These are phyloP conservation scores for Platygyra sinensis DNA, from an alignment of 64 coral and sea anemone genomes.

Conservation along the genomic window DNA sequence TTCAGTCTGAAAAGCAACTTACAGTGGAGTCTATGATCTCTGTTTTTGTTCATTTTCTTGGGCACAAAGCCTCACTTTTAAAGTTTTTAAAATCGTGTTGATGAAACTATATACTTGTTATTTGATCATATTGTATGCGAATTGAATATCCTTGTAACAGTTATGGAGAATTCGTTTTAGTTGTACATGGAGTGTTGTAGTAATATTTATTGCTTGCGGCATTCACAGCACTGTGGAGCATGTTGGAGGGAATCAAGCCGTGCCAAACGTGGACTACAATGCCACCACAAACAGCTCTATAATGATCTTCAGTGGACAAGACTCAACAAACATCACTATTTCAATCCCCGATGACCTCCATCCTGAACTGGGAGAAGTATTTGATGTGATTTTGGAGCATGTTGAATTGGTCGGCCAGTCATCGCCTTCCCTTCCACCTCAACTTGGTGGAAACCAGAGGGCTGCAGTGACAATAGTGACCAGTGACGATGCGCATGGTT, in stretches of 20 bases:
- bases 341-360: slow-evolving; percentile 63
- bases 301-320: slow-evolving; percentile 61
- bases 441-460: slow-evolving; percentile 33
- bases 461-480: slow-evolving; percentile 80
- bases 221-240: slow-evolving; percentile 62
- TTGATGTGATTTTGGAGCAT: slow-evolving; percentile 64
- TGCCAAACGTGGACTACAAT: slow-evolving; percentile 74
- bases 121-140: too few species aligned
- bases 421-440: slow-evolving; percentile 45
- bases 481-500: slow-evolving; percentile 85
- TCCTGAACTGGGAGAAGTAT: slow-evolving; percentile 79
- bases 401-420: slow-evolving; percentile 61
- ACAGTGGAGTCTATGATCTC: too few species aligned
- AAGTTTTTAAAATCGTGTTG: too few species aligned
- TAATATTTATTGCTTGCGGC: background rate
- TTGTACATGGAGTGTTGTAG: background rate
- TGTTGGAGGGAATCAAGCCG: slow-evolving; percentile 32
- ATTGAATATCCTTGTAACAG: too few species aligned
- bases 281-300: slow-evolving; percentile 59
- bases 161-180: too few species aligned
- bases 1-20: too few species aligned
- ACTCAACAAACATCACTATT: slow-evolving; percentile 60
- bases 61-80: too few species aligned
- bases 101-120: too few species aligned
- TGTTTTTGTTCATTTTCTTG: too few species aligned